These are phyloP conservation scores for Henricia sp. DNA, from an alignment of 53 echinoderm and acorn worm species.

Conservation along the genomic window DNA sequence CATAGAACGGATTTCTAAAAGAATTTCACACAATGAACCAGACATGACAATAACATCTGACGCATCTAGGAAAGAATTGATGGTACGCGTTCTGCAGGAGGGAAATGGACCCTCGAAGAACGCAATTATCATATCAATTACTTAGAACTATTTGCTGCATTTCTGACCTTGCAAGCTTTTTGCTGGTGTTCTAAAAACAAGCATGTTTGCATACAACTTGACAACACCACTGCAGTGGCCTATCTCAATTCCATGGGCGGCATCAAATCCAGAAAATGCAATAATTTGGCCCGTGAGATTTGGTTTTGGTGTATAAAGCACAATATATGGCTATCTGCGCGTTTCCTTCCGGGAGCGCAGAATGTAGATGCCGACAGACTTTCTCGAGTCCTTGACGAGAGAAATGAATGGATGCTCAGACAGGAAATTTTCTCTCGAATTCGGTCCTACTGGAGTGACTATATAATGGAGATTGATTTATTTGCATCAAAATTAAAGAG, in stretches of 20 bases:
- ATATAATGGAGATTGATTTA: constrained; percentile 20
- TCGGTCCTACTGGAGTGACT: not conserved
- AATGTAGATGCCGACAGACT: not conserved
- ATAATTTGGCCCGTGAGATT: constrained; percentile 24
- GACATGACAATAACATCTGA: constrained; percentile 18
- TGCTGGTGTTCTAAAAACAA: not conserved
- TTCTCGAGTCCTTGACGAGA: not conserved
- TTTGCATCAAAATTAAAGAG: no score
- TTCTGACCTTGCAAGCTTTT: constrained; percentile 46
- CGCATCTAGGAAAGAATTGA: constrained; percentile 65
- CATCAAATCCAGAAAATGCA: constrained; percentile 15
- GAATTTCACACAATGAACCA: constrained; percentile 9
- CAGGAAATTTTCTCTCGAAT: not conserved
- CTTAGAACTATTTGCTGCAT: constrained; percentile 45
- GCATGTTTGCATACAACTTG: constrained; percentile 30
- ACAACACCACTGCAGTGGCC: constrained; percentile 54
- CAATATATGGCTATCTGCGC: constrained; percentile 53
- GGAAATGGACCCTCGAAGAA: constrained; percentile 60
- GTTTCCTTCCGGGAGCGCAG: constrained; percentile 39
- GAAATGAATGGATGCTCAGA: constrained; percentile 23
- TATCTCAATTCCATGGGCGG: constrained; percentile 57
- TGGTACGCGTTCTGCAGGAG: not conserved
- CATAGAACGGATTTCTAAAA: constrained; percentile 7
- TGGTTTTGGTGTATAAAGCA: constrained; percentile 55
- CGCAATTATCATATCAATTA: no score